Evolutionary conservation across 1,140 invertebrate species (phyloP), one percentile per base, ranked within the genome.

Genomic region (Ylistrum balloti): DNA sequence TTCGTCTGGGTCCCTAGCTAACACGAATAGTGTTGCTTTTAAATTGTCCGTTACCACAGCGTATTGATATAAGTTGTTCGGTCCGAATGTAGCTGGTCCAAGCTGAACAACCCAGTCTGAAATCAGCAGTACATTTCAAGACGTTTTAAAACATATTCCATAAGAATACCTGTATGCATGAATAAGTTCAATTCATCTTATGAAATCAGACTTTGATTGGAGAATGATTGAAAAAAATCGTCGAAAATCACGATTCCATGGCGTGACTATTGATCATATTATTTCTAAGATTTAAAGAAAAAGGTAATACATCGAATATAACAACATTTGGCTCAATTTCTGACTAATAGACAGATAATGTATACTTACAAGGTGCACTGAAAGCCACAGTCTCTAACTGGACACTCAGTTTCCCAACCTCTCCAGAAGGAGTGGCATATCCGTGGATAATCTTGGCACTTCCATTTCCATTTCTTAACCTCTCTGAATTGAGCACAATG

Each of bases 41-140:
- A 94, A 5, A 56, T 93, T 94, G 88, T 94, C 93, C 17, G 89
- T 92, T 17, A 94, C 93, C 28, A 94, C 45, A 10, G 93, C 88
- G 45, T 94, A 94, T 45, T 94, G 91, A 88, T 94, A 94, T 85
- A 87, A 86, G 11, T 90, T 91, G 2, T 93, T 88, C 10, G 90
- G 88, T 13, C 93, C 93, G 86, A 87, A 94, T 28, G 90, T 93
- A 0, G 87, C 86, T 0, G 93, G 93, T 28, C 93, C 93, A n/a
- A 94, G 92, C 41, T 93, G 93, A 17, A 93, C 86, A 33, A 94
- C 92, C 93, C 93, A 94, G 34, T 94, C 93, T 93, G 89, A 86
- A 92, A 91, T 15, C 34, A n/a, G 32, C 17, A 35, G n/a, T n/a
- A n/a, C n/a, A n/a, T n/a, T n/a, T n/a, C n/a, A n/a, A n/a, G n/a